These are phyloP conservation scores for Caprella mutica DNA, from an alignment of 2,888 invertebrate genomes.

Conservation along the genomic window DNA sequence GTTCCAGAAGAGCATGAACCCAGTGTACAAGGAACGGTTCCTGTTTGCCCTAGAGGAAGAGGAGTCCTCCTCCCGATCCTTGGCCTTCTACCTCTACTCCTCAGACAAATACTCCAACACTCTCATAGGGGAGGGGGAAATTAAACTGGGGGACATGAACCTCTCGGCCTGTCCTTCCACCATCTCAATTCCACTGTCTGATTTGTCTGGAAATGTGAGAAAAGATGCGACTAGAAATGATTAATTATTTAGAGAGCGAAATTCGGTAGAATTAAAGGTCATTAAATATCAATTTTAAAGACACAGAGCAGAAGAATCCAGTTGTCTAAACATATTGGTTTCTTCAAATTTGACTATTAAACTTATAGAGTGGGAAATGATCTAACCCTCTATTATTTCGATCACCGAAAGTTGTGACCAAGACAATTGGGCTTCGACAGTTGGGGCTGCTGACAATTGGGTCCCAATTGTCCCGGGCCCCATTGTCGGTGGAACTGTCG, in stretches of 20 bases:
- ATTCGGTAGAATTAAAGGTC: too few relatives aligned
- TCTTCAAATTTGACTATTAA: too few relatives aligned
- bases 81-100: conserved; percentile 58
- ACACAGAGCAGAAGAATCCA: too few relatives aligned
- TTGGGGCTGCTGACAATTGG: too few relatives aligned
- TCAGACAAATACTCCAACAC: conserved; percentile 53
- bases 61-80: conserved; percentile 48
- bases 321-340: too few relatives aligned
- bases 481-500: too few relatives aligned
- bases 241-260: not conserved
- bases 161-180: conserved; percentile 57
- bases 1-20: conserved; percentile 55
- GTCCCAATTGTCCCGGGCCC: too few relatives aligned
- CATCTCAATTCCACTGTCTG: conserved; percentile 60
- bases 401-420: too few relatives aligned
- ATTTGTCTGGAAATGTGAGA: conserved; percentile 52
- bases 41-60: conserved; percentile 52
- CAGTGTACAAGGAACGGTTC: conserved; percentile 66
- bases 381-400: too few relatives aligned
- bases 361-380: too few relatives aligned
- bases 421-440: too few relatives aligned
- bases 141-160: conserved; percentile 53
- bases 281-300: too few relatives aligned
- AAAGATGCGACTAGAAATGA: not conserved
- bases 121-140: conserved; percentile 55